phyloP scores from a whole-genome alignment of 2,113 vertebrate genomes.

The Datnioides undecimradiatus region DNA sequence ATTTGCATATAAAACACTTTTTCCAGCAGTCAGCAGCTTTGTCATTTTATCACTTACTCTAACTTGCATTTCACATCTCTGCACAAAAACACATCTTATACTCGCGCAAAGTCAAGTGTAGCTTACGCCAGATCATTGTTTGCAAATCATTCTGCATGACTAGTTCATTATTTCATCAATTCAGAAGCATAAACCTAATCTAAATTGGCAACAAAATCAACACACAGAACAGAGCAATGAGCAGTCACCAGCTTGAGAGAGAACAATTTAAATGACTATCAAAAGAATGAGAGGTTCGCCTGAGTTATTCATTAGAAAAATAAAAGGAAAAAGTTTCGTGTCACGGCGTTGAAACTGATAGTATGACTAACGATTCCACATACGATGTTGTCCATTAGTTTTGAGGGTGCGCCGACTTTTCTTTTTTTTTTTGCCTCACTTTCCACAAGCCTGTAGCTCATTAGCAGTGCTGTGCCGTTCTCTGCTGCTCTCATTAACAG shows the following conservation, averaged over 20 bases:
- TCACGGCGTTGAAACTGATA: background rate
- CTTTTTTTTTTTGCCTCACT: slow-evolving; percentile 1
- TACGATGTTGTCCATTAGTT: background rate
- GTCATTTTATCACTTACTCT: background rate
- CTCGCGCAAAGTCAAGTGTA: rapidly evolving
- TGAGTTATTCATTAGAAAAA: slow-evolving; percentile 11
- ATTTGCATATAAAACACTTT: background rate
- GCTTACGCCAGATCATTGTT: background rate
- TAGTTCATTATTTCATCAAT: background rate
- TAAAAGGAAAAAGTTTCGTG: background rate
- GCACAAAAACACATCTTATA: background rate
- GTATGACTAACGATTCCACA: background rate
- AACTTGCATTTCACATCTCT: background rate
- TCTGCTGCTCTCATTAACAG: slow-evolving; percentile 37
- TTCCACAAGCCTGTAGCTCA: slow-evolving; percentile 1
- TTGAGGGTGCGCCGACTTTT: background rate
- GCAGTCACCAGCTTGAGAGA: background rate
- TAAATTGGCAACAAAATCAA: background rate
- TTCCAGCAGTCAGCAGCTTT: background rate
- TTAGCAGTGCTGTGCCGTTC: slow-evolving; percentile 17
- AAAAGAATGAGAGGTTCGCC: background rate
- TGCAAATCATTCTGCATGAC: background rate
- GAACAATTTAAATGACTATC: background rate
- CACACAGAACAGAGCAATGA: background rate
- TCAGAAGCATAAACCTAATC: background rate